Evolutionary conservation across 2,113 vertebrate genomes (phyloP).

Genomic region (Siniperca knerii): DNA sequence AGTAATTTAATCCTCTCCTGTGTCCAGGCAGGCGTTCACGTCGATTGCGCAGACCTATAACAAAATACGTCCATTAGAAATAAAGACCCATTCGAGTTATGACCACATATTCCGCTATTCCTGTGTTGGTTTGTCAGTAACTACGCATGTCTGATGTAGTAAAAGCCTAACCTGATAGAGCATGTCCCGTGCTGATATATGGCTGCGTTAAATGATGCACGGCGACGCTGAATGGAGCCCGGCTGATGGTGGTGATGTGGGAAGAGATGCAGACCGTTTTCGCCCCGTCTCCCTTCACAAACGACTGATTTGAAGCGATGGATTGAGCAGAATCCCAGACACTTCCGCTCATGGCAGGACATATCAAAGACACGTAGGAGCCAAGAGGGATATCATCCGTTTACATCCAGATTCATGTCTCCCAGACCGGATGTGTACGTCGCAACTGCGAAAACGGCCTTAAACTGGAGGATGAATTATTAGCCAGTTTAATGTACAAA

Average conservation of each 20-base stretch:
- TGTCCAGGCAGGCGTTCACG: conserved; percentile 60
- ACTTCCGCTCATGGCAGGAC: conserved; percentile 77
- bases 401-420: not conserved
- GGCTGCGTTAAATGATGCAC: not conserved
- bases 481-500: not conserved
- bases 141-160: conserved; percentile 24
- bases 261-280: conserved; percentile 21
- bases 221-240: not conserved
- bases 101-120: not conserved
- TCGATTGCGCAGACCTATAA: conserved; percentile 59
- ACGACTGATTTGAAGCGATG: conserved; percentile 38
- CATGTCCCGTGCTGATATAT: conserved; percentile 47
- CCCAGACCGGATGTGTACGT: conserved; percentile 28
- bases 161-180: conserved; percentile 36
- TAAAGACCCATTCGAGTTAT: not conserved
- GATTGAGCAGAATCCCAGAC: conserved; percentile 60
- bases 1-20: conserved; percentile 84
- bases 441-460: not conserved
- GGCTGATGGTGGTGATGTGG: not conserved
- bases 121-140: not conserved
- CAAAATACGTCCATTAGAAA: conserved; percentile 41
- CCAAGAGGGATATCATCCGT: conserved; percentile 41
- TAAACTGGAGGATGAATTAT: not conserved
- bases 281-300: conserved; percentile 18
- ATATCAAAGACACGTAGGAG: conserved; percentile 58